phyloP scores from a whole-genome alignment of 92 coral and sea anemone species.

The Micromussa lordhowensis region DNA sequence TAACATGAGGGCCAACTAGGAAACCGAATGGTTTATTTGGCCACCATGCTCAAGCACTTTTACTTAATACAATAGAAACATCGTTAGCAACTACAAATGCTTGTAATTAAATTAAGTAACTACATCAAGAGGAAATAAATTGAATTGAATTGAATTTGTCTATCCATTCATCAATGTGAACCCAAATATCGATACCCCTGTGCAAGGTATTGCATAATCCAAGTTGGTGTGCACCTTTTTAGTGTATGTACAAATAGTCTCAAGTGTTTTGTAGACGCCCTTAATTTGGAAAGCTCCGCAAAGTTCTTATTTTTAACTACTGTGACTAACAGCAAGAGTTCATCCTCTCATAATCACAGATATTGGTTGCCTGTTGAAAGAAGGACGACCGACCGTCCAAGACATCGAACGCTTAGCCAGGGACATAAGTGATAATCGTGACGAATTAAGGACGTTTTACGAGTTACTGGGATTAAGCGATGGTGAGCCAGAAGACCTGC shows the following conservation, averaged over 20 bases:
- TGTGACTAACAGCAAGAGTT: too few relatives aligned
- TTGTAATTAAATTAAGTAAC: too few relatives aligned
- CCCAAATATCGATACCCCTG: neutral
- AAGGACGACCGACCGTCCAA: conserved; percentile 5
- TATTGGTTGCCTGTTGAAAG: conserved; percentile 13
- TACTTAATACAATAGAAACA: too few relatives aligned
- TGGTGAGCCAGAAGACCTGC: neutral
- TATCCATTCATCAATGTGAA: too few relatives aligned
- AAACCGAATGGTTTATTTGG: too few relatives aligned
- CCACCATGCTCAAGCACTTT: too few relatives aligned
- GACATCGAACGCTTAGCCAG: conserved; percentile 12
- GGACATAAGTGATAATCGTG: neutral
- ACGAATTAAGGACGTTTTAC: neutral
- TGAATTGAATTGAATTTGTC: too few relatives aligned
- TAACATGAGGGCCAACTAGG: too few relatives aligned
- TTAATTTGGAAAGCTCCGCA: neutral
- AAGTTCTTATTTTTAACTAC: too few relatives aligned
- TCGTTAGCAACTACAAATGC: too few relatives aligned
- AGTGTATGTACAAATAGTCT: neutral
- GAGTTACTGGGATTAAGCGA: neutral
- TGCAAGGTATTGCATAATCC: neutral
- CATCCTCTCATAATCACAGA: neutral
- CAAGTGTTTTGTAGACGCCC: neutral
- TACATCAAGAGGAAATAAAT: too few relatives aligned
- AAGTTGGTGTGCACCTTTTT: neutral